Conservation (phyloP, 2,113 vertebrate species). For the Tragelaphus imberbis region DNA sequence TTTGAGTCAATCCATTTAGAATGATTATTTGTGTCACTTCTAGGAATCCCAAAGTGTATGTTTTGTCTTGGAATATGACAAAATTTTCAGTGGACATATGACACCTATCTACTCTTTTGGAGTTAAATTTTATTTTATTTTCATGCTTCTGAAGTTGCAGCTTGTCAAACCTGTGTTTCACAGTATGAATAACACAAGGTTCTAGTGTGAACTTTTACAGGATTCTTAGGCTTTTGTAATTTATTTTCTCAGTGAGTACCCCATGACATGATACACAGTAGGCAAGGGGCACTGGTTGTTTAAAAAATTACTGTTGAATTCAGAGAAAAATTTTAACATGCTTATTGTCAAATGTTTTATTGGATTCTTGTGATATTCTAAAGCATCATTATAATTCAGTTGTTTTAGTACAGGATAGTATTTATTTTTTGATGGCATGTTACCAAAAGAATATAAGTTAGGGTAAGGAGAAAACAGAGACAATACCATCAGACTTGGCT, state of each 20-base stretch:
- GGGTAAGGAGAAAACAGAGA: neutral
- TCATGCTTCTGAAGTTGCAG: neutral
- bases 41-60: neutral
- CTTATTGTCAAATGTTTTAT: neutral
- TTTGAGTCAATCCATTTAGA: neutral
- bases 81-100: neutral
- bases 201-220: neutral
- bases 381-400: neutral
- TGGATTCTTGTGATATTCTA: neutral
- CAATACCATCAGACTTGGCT: neutral
- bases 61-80: neutral
- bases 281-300: neutral
- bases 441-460: neutral
- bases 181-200: neutral
- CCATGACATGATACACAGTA: neutral
- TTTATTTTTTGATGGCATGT: neutral
- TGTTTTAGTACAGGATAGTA: neutral
- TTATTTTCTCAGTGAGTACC: neutral
- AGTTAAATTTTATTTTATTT: neutral
- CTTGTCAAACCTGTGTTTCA: neutral
- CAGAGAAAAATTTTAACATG: neutral
- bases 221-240: neutral
- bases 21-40: neutral
- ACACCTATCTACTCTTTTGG: neutral
- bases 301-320: neutral